Evolutionary conservation across 2,888 invertebrate genomes (phyloP).

Genomic region (Melieria omissa): DNA sequence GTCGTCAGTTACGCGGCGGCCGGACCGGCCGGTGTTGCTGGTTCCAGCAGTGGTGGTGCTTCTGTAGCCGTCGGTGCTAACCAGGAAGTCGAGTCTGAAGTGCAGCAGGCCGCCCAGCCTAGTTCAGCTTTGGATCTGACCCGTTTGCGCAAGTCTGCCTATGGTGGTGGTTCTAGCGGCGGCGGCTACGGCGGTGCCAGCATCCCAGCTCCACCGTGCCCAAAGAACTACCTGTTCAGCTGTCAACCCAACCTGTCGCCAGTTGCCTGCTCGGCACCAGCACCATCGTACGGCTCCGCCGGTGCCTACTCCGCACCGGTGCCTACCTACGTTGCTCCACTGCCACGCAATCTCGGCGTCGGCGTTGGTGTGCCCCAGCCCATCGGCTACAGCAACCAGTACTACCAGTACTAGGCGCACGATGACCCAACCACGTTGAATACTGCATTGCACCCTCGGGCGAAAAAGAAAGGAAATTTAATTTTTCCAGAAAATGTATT

Average conservation of each 20-base stretch:
- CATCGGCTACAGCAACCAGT: conserved; percentile 41
- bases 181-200: conserved; percentile 28
- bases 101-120: background rate
- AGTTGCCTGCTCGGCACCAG: conserved; percentile 46
- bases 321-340: conserved; percentile 35
- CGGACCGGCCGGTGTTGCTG: conserved; percentile 35
- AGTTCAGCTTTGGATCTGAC: conserved; percentile 3
- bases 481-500: background rate
- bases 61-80: background rate
- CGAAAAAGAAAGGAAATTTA: background rate
- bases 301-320: conserved; percentile 39
- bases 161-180: conserved; percentile 30
- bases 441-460: background rate
- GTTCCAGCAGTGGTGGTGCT: conserved; percentile 10
- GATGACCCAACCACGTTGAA: background rate
- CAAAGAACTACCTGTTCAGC: conserved; percentile 55
- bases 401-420: conserved; percentile 47
- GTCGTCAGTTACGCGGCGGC: conserved; percentile 36
- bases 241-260: conserved; percentile 54
- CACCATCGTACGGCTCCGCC: conserved; percentile 26
- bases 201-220: conserved; percentile 52
- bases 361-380: conserved; percentile 44
- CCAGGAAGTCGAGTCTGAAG: conserved; percentile 14
- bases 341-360: conserved; percentile 47
- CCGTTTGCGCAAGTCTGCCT: conserved; percentile 32